Conservation (phyloP, 2,797 vertebrate genomes). For the Apogon hyalosoma region DNA sequence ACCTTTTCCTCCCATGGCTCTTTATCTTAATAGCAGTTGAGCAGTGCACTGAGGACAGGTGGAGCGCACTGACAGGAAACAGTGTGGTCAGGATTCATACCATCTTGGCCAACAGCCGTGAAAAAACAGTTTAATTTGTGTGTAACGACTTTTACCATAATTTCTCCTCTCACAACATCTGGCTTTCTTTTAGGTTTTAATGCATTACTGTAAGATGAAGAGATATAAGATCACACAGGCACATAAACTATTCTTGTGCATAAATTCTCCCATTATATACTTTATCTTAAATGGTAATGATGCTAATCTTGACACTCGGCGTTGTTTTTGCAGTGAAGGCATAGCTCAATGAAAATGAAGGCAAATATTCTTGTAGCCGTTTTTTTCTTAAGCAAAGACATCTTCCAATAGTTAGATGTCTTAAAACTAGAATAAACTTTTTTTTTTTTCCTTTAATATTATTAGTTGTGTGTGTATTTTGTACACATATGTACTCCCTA, state of each 20-base stretch:
- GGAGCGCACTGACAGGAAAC: constrained; percentile 22
- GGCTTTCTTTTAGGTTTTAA: constrained; percentile 45
- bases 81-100: constrained; percentile 6
- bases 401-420: too few species aligned
- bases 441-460: too few species aligned
- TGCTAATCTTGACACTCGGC: too few species aligned
- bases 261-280: constrained; percentile 3
- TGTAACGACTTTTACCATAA: constrained; percentile 26
- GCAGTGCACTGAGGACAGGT: constrained; percentile 41
- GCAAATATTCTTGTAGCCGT: too few species aligned
- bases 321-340: too few species aligned
- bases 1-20: constrained; percentile 44
- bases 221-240: constrained; percentile 25
- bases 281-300: background rate
- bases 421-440: too few species aligned
- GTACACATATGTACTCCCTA: too few species aligned
- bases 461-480: too few species aligned
- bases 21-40: constrained; percentile 53
- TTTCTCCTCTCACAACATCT: constrained; percentile 45
- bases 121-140: constrained; percentile 37
- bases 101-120: constrained; percentile 11
- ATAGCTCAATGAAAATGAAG: too few species aligned
- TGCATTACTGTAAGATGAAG: constrained; percentile 3
- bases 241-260: constrained; percentile 7
- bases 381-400: too few species aligned